Evolutionary conservation across 2,888 invertebrate species (phyloP).

Genomic region (Spilarctia lutea): DNA sequence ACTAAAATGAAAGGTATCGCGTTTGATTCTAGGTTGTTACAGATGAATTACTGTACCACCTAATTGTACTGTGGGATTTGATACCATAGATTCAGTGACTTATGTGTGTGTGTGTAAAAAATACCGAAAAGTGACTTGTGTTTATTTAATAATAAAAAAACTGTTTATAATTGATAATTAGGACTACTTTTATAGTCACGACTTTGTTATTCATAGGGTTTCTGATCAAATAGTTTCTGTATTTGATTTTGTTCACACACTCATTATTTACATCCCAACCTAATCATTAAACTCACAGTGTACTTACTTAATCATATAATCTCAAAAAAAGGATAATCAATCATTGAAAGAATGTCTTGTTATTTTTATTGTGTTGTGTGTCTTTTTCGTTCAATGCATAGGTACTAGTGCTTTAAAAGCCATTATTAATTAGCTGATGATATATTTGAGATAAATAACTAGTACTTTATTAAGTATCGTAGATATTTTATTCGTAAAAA

Average conservation of each 20-base stretch:
- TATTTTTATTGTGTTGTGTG: background rate
- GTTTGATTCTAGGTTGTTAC: slow-evolving; percentile 65
- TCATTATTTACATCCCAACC: background rate
- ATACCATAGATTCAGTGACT: slow-evolving; percentile 16
- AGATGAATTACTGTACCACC: slow-evolving; percentile 51
- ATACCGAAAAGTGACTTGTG: slow-evolving; percentile 6
- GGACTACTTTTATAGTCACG: slow-evolving; percentile 13
- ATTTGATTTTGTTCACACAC: slow-evolving; percentile 23
- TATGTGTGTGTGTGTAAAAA: slow-evolving; percentile 20
- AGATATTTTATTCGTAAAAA: too few relatives aligned
- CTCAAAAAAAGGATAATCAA: background rate
- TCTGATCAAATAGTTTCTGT: background rate
- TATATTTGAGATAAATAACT: too few relatives aligned
- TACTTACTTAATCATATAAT: background rate
- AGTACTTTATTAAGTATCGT: too few relatives aligned
- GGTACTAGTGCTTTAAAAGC: too few relatives aligned
- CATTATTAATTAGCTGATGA: too few relatives aligned
- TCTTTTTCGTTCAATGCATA: background rate
- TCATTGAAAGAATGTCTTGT: background rate
- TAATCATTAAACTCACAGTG: background rate
- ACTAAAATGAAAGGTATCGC: slow-evolving; percentile 69
- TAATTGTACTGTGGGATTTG: slow-evolving; percentile 34
- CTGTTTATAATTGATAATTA: slow-evolving; percentile 10
- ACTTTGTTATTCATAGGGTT: slow-evolving; percentile 16
- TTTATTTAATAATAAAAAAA: slow-evolving; percentile 16